Evolutionary conservation across 1,140 invertebrate genomes (phyloP), one percentile per base, ranked within the genome.

Genomic region (Trichonephila inaurata): DNA sequence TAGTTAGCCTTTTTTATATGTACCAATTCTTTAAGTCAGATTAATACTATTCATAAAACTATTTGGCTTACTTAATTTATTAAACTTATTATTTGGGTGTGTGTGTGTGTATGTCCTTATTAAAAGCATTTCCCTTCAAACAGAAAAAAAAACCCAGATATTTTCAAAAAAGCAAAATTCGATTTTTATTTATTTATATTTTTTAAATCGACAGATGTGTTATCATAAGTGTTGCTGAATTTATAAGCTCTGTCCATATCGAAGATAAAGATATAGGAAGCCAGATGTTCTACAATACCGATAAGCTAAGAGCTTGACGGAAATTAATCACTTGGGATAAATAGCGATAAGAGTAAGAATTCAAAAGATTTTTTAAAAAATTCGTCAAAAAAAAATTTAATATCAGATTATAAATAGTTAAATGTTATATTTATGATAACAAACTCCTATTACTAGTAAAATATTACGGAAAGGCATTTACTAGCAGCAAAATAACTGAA

Each of bases 221-320:
- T 28, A 77, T 40, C 72, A 24, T 33, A 77, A 77, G 72, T 33
- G 28, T 16, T 77, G 72, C 28, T 33, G 72, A 24, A 33, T 19
- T 77, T 69, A 69, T n/a, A 69, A 69, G 66, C 66, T 69, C 66
- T 33, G 16, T 33, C 72, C 72, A 77, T 33, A 40, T 12, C 18
- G 7, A 77, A 77, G 72, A 77, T 77, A 77, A 77, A 77, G 33
- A 77, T 77, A 77, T 77, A 33, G 28, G 72, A 77, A 19, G 72
- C 72, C 72, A 77, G 72, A 77, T 77, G 72, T 77, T 77, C 6
- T 77, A 77, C 33, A 77, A 77, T 77, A 77, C 14, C 28, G 72
- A 77, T 77, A 77, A 77, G 28, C 24, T 40, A 40, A 77, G 18
- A 77, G 72, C 28, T 77, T 77, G 3, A 33, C 7, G n/a, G 28